Evolutionary conservation across 2,797 vertebrate genomes (phyloP).

Genomic region (Poliocrania exsul): DNA sequence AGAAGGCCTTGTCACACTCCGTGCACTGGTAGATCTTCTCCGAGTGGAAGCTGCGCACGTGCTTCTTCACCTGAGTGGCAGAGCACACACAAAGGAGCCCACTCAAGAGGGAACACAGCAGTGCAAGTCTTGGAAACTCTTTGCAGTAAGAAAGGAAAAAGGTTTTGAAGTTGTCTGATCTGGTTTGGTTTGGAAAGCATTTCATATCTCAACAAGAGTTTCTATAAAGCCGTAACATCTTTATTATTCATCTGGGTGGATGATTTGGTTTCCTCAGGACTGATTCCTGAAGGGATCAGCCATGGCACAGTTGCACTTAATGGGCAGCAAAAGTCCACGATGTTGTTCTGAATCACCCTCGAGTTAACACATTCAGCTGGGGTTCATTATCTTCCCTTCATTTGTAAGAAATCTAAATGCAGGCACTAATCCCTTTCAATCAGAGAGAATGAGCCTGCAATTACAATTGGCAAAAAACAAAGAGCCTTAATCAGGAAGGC

Average conservation of each 20-base stretch:
- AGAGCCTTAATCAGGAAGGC: background rate
- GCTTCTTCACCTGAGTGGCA: constrained; percentile 90
- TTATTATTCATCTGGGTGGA: background rate
- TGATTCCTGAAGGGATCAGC: background rate
- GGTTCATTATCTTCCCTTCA: background rate
- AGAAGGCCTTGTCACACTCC: constrained; percentile 97
- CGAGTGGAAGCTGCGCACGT: constrained; percentile 96
- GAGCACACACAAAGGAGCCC: background rate
- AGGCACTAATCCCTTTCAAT: background rate
- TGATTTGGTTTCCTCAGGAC: background rate
- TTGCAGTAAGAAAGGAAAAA: background rate
- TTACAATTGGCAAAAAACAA: background rate
- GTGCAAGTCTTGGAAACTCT: background rate
- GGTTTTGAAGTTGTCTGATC: background rate
- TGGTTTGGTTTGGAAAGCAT: background rate
- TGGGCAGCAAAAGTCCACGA: background rate
- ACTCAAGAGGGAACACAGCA: background rate
- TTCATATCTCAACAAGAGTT: background rate
- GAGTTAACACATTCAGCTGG: background rate
- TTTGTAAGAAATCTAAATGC: background rate
- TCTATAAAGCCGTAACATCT: background rate
- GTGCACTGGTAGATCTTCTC: constrained; percentile 97
- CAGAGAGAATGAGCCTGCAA: background rate
- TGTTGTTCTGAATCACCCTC: background rate
- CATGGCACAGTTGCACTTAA: background rate